These are phyloP conservation scores for Omphaloscelis lunosa DNA, from an alignment of 2,888 invertebrate genomes.

Conservation along the genomic window DNA sequence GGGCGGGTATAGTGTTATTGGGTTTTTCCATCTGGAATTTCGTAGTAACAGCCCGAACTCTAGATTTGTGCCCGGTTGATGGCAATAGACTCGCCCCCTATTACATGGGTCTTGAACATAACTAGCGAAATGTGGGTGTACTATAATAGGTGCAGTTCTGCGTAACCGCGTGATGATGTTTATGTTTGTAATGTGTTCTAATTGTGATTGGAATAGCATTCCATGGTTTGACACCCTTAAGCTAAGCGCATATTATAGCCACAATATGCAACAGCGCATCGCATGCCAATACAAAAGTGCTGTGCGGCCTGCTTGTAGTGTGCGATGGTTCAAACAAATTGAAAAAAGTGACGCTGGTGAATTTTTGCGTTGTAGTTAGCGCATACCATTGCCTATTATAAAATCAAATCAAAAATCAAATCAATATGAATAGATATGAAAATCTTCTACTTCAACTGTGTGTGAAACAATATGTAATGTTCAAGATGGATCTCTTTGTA, in stretches of 20 bases:
- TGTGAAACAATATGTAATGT: neutral
- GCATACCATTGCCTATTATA: neutral
- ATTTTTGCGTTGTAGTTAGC: neutral
- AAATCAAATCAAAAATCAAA: too few relatives aligned
- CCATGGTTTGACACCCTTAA: neutral
- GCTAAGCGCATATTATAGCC: neutral
- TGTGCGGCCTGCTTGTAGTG: too few relatives aligned
- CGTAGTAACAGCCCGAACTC: neutral
- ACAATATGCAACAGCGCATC: neutral
- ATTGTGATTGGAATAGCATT: neutral
- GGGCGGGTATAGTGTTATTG: too few relatives aligned
- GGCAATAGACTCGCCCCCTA: neutral
- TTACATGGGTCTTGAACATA: neutral
- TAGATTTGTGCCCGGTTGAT: neutral
- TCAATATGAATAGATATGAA: too few relatives aligned
- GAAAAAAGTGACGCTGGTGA: neutral
- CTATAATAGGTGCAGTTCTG: neutral
- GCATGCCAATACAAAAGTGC: neutral
- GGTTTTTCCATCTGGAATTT: neutral
- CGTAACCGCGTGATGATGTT: neutral
- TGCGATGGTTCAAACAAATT: neutral
- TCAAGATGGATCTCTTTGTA: constrained; percentile 7
- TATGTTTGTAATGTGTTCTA: neutral
- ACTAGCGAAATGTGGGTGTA: neutral
- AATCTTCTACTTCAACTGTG: neutral